Percentiles rank a stretch among this genome's conserved stretches.
Evolutionary conservation across 2,113 vertebrate genomes (phyloP).

Genomic region (Camelus dromedarius): DNA sequence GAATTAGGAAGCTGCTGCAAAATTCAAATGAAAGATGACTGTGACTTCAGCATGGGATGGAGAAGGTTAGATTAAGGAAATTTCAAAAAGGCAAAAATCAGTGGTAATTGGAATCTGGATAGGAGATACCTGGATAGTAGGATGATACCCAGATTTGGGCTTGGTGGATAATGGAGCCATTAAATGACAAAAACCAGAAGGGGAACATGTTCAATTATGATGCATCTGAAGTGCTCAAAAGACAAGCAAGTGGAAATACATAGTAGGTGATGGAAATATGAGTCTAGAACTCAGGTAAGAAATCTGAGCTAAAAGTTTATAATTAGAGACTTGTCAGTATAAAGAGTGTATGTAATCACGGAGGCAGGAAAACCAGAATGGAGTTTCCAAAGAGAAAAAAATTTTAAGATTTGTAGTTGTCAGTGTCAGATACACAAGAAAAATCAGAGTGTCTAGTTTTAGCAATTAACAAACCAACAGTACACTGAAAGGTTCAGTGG

Average conservation of each 20-base stretch:
- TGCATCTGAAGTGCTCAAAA: not conserved
- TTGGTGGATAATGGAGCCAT: constrained; percentile 12
- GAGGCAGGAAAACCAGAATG: not conserved
- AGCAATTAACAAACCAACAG: not conserved
- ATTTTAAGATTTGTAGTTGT: constrained; percentile 34
- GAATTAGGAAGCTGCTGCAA: not conserved
- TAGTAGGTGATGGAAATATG: not conserved
- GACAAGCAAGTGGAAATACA: constrained; percentile 28
- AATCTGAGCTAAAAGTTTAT: constrained; percentile 10
- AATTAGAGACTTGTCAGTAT: not conserved
- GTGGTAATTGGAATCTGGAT: not conserved
- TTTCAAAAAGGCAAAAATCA: constrained; percentile 28
- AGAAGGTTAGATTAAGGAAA: not conserved
- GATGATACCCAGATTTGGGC: not conserved
- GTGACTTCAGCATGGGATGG: not conserved
- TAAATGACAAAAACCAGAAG: constrained; percentile 45
- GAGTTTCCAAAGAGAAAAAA: not conserved
- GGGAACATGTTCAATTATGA: not conserved
- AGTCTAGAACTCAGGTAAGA: not conserved
- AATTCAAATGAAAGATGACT: not conserved
- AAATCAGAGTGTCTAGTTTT: not conserved
- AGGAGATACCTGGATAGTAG: not conserved
- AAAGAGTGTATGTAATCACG: not conserved
- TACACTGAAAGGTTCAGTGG: not conserved
- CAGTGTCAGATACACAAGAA: not conserved